These are phyloP conservation scores for Forbesichthys agassizii DNA, from an alignment of 2,113 vertebrate genomes.

Conservation along the genomic window DNA sequence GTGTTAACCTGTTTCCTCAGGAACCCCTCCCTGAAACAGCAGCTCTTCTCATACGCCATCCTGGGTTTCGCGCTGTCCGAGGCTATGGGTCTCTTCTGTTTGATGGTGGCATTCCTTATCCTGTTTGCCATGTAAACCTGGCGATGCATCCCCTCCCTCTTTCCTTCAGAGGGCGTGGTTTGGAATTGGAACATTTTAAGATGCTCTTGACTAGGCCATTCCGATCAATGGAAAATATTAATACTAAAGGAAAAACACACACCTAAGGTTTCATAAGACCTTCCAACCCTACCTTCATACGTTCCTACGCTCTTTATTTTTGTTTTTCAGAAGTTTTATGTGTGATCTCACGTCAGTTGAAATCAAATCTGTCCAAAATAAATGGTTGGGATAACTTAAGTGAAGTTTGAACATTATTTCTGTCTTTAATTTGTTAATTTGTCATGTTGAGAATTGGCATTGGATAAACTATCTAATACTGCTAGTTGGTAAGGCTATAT, in stretches of 20 bases:
- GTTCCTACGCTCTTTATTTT: conserved; percentile 53
- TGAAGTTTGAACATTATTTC: background rate
- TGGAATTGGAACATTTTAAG: conserved; percentile 53
- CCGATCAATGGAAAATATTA: conserved; percentile 51
- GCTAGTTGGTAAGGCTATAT: background rate
- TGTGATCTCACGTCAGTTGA: conserved; percentile 60
- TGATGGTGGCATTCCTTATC: conserved; percentile 84
- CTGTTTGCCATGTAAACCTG: conserved; percentile 79
- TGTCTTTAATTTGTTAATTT: background rate
- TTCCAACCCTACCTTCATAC: conserved; percentile 58
- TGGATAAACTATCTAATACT: background rate
- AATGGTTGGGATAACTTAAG: conserved; percentile 70
- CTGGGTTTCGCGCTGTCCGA: conserved; percentile 81
- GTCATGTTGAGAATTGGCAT: background rate
- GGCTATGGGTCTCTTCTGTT: conserved; percentile 82
- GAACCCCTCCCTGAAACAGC: conserved; percentile 83
- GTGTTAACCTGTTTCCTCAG: conserved; percentile 47
- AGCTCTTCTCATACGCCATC: conserved; percentile 83
- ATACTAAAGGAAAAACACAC: conserved; percentile 7
- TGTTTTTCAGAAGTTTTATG: conserved; percentile 69
- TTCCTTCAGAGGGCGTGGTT: conserved; percentile 25
- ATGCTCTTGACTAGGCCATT: conserved; percentile 62
- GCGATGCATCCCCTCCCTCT: conserved; percentile 1
- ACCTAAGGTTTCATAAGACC: conserved; percentile 32
- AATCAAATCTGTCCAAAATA: conserved; percentile 72